These are phyloP conservation scores for Apis florea DNA, from an alignment of 1,140 invertebrate species.

Conservation along the genomic window DNA sequence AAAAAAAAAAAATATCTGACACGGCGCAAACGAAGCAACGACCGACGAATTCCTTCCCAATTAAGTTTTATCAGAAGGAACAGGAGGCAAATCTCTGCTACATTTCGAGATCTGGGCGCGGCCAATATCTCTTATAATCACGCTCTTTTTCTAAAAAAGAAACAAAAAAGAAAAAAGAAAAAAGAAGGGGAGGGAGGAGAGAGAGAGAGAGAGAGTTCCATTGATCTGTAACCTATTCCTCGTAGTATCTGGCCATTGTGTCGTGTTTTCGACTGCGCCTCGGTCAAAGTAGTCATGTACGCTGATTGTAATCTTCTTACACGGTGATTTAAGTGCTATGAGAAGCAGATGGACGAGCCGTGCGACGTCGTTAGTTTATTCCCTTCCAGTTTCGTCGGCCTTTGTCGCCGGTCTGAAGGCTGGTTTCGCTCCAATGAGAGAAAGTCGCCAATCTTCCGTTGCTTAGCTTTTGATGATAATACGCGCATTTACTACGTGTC, in stretches of 20 bases:
- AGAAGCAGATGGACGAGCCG: conserved; percentile 32
- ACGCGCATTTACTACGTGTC: conserved; percentile 29
- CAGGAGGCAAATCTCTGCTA: neutral
- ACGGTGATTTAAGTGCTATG: conserved; percentile 56
- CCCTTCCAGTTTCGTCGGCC: conserved; percentile 54
- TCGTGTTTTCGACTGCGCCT: conserved; percentile 43
- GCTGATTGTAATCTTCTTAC: conserved; percentile 70
- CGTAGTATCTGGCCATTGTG: conserved; percentile 48
- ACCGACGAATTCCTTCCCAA: conserved; percentile 1
- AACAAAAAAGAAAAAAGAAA: neutral
- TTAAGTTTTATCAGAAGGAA: conserved; percentile 34
- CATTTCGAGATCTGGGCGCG: conserved; percentile 53
- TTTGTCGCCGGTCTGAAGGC: conserved; percentile 29
- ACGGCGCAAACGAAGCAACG: neutral
- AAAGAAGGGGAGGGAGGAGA: too few species aligned
- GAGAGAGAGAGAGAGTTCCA: too few species aligned
- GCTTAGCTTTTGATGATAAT: conserved; percentile 35
- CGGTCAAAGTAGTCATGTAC: conserved; percentile 45
- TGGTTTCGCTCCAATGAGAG: conserved; percentile 9
- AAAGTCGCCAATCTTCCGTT: conserved; percentile 27
- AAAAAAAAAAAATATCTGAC: neutral
- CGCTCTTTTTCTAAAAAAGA: conserved; percentile 16
- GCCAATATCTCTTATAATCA: conserved; percentile 41
- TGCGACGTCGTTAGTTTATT: conserved; percentile 54
- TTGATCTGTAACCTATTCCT: conserved; percentile 58